Evolutionary conservation across 2,113 vertebrate species (phyloP).

Genomic region (Passer domesticus): DNA sequence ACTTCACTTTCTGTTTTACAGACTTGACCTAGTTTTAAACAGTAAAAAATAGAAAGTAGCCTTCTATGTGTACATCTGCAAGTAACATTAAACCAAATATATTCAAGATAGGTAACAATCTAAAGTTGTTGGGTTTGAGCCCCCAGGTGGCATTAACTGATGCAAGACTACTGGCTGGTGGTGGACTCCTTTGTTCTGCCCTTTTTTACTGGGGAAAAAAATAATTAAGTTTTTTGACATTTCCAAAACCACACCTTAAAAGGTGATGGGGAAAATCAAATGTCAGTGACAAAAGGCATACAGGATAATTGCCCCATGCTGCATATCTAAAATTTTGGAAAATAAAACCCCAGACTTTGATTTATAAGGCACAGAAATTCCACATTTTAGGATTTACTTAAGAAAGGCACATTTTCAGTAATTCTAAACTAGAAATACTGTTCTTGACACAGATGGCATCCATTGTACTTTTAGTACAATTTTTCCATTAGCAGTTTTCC

Average conservation of each 20-base stretch:
- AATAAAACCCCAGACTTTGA: not conserved
- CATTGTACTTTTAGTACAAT: not conserved
- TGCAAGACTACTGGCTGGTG: not conserved
- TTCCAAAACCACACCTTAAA: not conserved
- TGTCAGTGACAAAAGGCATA: not conserved
- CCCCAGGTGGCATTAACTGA: not conserved
- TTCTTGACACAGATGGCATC: not conserved
- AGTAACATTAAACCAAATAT: not conserved
- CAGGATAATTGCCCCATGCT: rapidly evolving
- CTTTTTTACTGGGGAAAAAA: not conserved
- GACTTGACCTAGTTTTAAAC: not conserved
- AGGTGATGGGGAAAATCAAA: not conserved
- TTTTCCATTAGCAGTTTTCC: not conserved
- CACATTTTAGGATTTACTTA: not conserved
- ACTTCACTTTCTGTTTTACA: not conserved
- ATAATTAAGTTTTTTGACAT: not conserved
- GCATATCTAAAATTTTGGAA: not conserved
- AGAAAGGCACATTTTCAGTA: not conserved
- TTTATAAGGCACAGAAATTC: not conserved
- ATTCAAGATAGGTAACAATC: not conserved
- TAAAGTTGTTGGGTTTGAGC: not conserved
- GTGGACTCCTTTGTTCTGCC: not conserved
- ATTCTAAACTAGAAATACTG: not conserved
- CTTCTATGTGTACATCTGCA: not conserved
- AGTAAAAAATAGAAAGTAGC: not conserved